Base-by-base conservation (phyloP, 2,113 vertebrate genomes). In the Xenopus laevis region DNA sequence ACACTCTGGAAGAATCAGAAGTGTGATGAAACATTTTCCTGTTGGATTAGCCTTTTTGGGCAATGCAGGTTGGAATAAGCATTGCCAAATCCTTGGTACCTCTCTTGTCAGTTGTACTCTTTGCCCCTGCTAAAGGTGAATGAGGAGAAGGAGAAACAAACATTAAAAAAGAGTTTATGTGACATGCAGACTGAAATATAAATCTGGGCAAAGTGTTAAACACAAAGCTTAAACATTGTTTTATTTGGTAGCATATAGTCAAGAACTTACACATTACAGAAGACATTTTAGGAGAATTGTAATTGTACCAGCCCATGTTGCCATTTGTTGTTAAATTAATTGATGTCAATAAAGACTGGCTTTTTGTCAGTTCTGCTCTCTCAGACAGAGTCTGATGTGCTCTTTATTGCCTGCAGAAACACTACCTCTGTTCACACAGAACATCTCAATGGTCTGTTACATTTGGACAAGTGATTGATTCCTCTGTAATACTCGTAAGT, bases 381-480 rank as follows among this genome's bases (percentile, higher is more conserved):
- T 72, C 6, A 44, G 83, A 78, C 80, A 71, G 33, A 81, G 68
- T 71, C 86, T 89, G 87, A 86, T 60, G 77, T 75, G 81, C 27
- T 72, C 83, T 84, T 77, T 27, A n/a, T 77, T 2, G 59, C 87
- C 87, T 74, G 71, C 12, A 87, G 81, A 86, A 80, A 84, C 79
- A 70, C 68, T 78, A 33, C 71, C 65, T 80, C 78, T 83, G 79
- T 79, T 61, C 80, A 46, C 68, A 78, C 46, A 78, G 82, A 78
- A 18, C 61, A 65, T 81, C 84, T 86, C 64, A 72, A 0, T 78
- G 84, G 79, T 80, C 83, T 83, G 83, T 84, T 81, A 47, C 71
- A 76, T 81, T 81, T 65, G 59, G 89, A 92, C 89, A 87, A 87
- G 81, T 95, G 95, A 98, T 94, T 87, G 94, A 93, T 89, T 88